phyloP scores from a whole-genome alignment of 2,797 vertebrate species.

The Sebastes nivosus region DNA sequence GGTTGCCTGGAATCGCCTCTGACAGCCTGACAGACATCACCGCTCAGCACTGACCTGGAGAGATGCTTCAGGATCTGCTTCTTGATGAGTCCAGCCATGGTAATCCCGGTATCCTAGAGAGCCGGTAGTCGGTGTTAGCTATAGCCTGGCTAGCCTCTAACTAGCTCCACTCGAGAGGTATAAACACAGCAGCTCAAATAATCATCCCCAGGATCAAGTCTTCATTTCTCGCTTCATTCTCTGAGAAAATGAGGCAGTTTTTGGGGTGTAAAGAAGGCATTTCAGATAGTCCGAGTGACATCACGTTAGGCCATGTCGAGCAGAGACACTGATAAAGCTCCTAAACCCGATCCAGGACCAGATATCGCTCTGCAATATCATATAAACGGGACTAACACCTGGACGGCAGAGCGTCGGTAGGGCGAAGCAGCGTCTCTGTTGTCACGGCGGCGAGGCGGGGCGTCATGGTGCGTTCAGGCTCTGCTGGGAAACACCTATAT shows the following conservation, averaged over 20 bases:
- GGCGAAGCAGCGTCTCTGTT: conserved; percentile 30
- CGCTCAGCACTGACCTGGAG: conserved; percentile 81
- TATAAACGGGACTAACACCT: conserved; percentile 70
- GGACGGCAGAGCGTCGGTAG: conserved; percentile 50
- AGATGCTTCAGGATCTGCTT: conserved; percentile 89
- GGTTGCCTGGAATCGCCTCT: conserved; percentile 9
- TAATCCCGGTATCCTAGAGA: conserved; percentile 16
- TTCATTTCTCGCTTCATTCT: conserved; percentile 64
- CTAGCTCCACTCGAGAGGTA: conserved; percentile 32
- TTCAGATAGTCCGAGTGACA: conserved; percentile 13
- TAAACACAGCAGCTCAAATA: conserved; percentile 55
- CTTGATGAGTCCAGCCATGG: conserved; percentile 85
- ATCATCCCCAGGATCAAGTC: conserved; percentile 31
- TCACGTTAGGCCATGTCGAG: conserved; percentile 43
- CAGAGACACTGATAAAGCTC: conserved; percentile 7
- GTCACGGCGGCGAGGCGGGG: conserved; percentile 69
- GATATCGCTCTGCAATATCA: conserved; percentile 44
- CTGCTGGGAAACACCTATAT: neutral
- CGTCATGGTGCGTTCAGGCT: conserved; percentile 39
- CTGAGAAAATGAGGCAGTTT: neutral
- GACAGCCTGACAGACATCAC: conserved; percentile 15
- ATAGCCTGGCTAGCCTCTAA: conserved; percentile 45
- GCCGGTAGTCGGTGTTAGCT: conserved; percentile 5
- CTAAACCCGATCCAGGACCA: neutral
- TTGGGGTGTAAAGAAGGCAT: conserved; percentile 5